Evolutionary conservation across 2,888 invertebrate genomes (phyloP).

Genomic region (Lochmaea capreae): DNA sequence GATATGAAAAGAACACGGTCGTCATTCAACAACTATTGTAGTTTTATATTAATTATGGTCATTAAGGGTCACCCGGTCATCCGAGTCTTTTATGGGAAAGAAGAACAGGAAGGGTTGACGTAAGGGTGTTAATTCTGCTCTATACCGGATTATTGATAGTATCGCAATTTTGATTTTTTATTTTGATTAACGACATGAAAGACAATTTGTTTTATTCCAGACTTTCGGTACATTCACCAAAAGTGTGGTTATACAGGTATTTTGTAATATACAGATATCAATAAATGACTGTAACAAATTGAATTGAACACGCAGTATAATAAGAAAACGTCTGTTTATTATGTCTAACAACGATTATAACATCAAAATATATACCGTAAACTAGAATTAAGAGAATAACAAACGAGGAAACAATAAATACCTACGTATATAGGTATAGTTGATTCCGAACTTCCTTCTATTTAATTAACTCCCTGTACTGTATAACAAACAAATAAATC

Average conservation of each 20-base stretch:
- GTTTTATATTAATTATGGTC: conserved; percentile 50
- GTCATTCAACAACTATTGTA: conserved; percentile 46
- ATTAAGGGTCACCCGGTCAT: conserved; percentile 51
- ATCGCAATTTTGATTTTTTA: background rate
- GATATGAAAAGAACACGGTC: conserved; percentile 35
- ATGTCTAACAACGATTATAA: background rate
- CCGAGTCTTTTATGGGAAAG: conserved; percentile 48
- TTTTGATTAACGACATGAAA: background rate
- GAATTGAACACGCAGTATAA: background rate
- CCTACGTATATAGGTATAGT: no score
- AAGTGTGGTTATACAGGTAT: background rate
- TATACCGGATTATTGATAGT: conserved; percentile 9
- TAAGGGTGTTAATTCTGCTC: conserved; percentile 9
- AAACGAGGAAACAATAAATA: conserved; percentile 33
- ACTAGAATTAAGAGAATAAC: conserved; percentile 3
- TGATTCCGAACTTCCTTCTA: conserved; percentile 21
- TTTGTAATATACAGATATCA: background rate
- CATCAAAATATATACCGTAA: background rate
- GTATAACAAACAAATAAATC: conserved; percentile 38
- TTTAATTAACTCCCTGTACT: conserved; percentile 20
- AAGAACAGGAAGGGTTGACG: conserved; percentile 25
- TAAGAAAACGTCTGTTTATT: background rate
- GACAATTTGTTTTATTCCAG: no score
- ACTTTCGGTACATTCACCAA: no score
- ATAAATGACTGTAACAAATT: background rate